Evolutionary conservation across 37 sponge, comb jelly and placozoan species (phyloP).

Genomic region (Cliona cf. orientalis): DNA sequence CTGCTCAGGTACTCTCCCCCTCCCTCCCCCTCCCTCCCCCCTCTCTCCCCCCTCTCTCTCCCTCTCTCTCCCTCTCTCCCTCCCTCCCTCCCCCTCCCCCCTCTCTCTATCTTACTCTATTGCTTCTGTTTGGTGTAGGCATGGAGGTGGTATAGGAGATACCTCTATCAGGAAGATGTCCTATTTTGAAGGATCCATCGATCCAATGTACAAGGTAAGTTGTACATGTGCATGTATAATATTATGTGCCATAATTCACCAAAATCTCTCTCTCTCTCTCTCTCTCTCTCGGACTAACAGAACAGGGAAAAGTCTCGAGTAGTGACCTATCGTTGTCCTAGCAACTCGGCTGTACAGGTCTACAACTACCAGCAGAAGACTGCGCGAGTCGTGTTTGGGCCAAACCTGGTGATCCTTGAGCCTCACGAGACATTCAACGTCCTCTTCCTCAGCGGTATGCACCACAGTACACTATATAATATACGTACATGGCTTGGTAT

Average conservation of each 20-base stretch:
- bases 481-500: no score
- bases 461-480: neutral
- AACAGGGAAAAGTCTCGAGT: conserved; percentile 76
- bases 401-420: conserved; percentile 88
- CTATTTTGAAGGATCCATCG: conserved; percentile 83
- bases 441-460: conserved; percentile 86
- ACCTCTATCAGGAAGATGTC: conserved; percentile 78
- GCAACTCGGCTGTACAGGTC: conserved; percentile 91
- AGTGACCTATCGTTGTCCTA: conserved; percentile 88
- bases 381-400: conserved; percentile 92
- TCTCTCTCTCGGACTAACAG: conserved; percentile 5
- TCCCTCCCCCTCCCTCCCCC: neutral
- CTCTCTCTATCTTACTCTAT: neutral
- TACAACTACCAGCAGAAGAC: conserved; percentile 90
- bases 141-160: conserved; percentile 85
- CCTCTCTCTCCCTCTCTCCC: conserved; percentile 21
- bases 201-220: conserved; percentile 56
- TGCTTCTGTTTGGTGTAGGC: conserved; percentile 19
- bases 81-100: neutral
- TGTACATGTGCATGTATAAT: no score
- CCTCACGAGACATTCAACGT: conserved; percentile 96
- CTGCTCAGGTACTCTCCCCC: conserved; percentile 61
- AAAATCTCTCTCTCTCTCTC: neutral
- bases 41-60: neutral
- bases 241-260: no score